Evolutionary conservation across 2,888 invertebrate genomes (phyloP).

Genomic region (Hirtodrosophila confusa): DNA sequence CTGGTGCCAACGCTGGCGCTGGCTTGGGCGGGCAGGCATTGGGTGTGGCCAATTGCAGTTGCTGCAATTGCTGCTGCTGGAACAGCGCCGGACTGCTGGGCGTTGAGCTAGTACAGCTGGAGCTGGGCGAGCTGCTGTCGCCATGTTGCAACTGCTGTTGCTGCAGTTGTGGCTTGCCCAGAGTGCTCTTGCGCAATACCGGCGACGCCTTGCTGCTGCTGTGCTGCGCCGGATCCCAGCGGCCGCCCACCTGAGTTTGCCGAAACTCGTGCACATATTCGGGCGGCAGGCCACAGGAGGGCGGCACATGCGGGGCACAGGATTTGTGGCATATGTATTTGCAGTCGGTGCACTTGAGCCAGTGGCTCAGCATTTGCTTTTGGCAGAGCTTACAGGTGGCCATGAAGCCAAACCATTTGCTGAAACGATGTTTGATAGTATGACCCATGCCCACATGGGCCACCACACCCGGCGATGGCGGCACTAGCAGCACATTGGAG

Average conservation of each 20-base stretch:
- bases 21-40: constrained; percentile 76
- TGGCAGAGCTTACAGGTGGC: constrained; percentile 95
- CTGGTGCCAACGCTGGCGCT: constrained; percentile 12
- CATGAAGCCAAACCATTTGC: constrained; percentile 94
- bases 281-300: constrained; percentile 95
- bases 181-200: constrained; percentile 71
- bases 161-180: constrained; percentile 72
- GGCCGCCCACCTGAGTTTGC: constrained; percentile 86
- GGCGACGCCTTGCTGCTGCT: constrained; percentile 83
- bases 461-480: constrained; percentile 90
- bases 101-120: constrained; percentile 98
- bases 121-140: constrained; percentile 96
- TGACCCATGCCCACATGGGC: constrained; percentile 93
- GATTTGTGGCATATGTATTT: constrained; percentile 91
- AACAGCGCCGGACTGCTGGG: constrained; percentile 95
- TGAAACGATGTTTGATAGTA: constrained; percentile 95
- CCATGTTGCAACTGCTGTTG: constrained; percentile 83
- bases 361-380: constrained; percentile 93
- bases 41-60: constrained; percentile 69
- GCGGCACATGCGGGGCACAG: constrained; percentile 95
- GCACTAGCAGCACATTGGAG: constrained; percentile 84
- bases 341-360: constrained; percentile 96
- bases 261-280: constrained; percentile 93
- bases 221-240: constrained; percentile 45
- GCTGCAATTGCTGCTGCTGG: constrained; percentile 62